phyloP scores from a whole-genome alignment of 2,888 invertebrate species.

The Drosophila lutescens region DNA sequence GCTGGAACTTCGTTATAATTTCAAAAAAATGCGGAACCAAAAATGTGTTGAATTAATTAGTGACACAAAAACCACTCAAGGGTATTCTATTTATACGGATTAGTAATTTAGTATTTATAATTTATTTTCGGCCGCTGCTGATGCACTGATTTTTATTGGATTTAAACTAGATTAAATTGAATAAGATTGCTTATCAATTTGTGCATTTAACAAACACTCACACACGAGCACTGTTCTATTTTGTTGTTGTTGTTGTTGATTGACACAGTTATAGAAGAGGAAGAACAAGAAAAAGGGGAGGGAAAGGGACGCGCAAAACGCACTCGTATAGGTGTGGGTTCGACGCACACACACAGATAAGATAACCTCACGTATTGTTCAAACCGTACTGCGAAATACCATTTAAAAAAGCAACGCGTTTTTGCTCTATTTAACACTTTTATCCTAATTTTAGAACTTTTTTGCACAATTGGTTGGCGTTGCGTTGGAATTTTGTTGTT shows the following conservation, averaged over 20 bases:
- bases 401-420: slow-evolving; percentile 38
- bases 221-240: slow-evolving; percentile 19
- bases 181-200: slow-evolving; percentile 47
- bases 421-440: slow-evolving; percentile 16
- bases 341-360: slow-evolving; percentile 11
- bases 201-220: slow-evolving; percentile 28
- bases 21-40: slow-evolving; percentile 58
- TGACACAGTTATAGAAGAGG: slow-evolving; percentile 59
- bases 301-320: slow-evolving; percentile 26
- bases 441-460: slow-evolving; percentile 28
- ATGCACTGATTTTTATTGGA: slow-evolving; percentile 16
- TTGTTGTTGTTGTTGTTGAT: slow-evolving; percentile 43
- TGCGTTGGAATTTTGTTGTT: slow-evolving; percentile 63
- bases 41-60: slow-evolving; percentile 57
- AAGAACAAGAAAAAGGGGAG: slow-evolving; percentile 19
- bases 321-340: neutral
- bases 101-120: slow-evolving; percentile 17
- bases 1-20: slow-evolving; percentile 39
- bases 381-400: slow-evolving; percentile 16
- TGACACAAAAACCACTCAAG: slow-evolving; percentile 22
- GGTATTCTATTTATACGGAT: slow-evolving; percentile 34
- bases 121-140: neutral
- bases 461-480: slow-evolving; percentile 30
- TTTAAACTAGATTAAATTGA: slow-evolving; percentile 31
- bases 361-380: slow-evolving; percentile 10